Base-by-base conservation (phyloP, 1,140 invertebrate genomes). In the Saxidomus purpurata region DNA sequence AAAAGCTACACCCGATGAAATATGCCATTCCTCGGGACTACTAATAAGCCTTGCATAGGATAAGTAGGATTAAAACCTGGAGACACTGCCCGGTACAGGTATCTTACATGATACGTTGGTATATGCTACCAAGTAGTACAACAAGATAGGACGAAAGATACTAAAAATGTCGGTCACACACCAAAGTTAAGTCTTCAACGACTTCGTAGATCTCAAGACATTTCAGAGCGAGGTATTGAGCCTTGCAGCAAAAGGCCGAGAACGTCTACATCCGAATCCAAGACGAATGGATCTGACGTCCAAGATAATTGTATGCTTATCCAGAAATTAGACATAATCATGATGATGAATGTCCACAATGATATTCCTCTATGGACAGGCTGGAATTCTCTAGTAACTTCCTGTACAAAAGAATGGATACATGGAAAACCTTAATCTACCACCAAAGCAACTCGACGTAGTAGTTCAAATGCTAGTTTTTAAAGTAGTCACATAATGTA, bases 401-500 rank as follows among this genome's bases (percentile, higher is more conserved):
- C 82, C 85, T 43, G 15, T 31, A 34, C 86, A 90, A 47, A 77
- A 28, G 31, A 74, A 87, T 22, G 19, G 34, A 11, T 88, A 90
- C 79, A 88, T 90, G 85, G 43, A 59, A 38, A 90, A 88, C 49
- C 59, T 82, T 34, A 74, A 40, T 15, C 15, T 36, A 25, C 69
- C 83, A 34, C 49, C 67, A 19, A 87, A 85, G 2, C 69, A 47
- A 25, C 77, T 77, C 31, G 82, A 87, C 40, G 92, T 95, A n/a
- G 93, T 96, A n/a, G 19, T 90, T 31, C 93, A 96, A 93, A 96
- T 95, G 11, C n/a, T n/a, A n/a, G n/a, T n/a, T n/a, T n/a, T 94
- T 96, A 93, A 77, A 88, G 47, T 90, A 91, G 91, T 90, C 90
- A 61, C 90, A 95, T 83, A 74, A 93, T 22, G 92, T 90, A 92